These are phyloP conservation scores for Psittacula echo DNA, from an alignment of 2,797 vertebrate genomes.

Conservation along the genomic window DNA sequence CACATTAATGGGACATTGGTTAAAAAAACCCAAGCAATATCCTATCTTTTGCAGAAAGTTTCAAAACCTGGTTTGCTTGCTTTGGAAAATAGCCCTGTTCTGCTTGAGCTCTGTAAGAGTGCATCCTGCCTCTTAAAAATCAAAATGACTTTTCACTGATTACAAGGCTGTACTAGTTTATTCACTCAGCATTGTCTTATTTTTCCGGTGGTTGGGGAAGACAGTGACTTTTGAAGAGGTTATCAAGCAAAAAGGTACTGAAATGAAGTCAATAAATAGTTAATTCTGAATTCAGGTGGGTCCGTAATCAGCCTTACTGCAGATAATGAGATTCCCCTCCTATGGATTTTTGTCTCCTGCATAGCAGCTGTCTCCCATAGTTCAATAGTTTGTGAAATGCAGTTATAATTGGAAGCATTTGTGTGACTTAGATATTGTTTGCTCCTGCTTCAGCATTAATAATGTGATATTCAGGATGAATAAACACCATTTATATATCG, in stretches of 20 bases:
- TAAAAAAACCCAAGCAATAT: neutral
- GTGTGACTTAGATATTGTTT: neutral
- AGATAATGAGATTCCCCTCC: slow-evolving; percentile 35
- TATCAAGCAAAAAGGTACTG: neutral
- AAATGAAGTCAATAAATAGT: neutral
- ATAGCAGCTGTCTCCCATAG: slow-evolving; percentile 11
- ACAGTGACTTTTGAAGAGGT: neutral
- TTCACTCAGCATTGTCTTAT: neutral
- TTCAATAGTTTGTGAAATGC: neutral
- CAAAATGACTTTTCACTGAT: neutral
- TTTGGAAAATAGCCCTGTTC: neutral
- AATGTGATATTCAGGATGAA: neutral
- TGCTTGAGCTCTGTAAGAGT: neutral
- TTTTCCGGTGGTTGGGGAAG: neutral
- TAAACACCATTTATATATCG: neutral
- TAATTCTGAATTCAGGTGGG: slow-evolving; percentile 20
- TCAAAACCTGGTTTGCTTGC: neutral
- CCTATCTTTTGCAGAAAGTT: neutral
- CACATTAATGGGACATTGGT: rapidly evolving
- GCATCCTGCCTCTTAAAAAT: neutral
- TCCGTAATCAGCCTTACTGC: neutral
- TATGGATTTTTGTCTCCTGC: slow-evolving; percentile 6
- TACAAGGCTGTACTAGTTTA: neutral
- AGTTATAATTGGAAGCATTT: neutral
- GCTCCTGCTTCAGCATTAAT: neutral